A percentile compares a stretch with the other conserved stretches of the same genome.
Conservation (phyloP, 2,888 invertebrate genomes). For the Clunio marinus region DNA sequence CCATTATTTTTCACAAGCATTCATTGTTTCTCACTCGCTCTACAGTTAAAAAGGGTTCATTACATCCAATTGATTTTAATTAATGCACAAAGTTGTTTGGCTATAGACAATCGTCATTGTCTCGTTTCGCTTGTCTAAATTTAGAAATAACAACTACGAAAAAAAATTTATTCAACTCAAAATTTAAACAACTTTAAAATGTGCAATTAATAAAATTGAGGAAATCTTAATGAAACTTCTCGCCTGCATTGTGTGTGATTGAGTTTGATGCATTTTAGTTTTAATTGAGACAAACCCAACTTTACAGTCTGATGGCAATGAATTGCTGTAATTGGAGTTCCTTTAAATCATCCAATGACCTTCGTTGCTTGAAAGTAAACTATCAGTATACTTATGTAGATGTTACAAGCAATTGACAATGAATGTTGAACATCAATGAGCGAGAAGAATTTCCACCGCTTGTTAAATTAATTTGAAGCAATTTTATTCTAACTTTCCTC, state of each 20-base stretch:
- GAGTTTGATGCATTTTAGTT: background rate
- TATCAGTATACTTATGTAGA: background rate
- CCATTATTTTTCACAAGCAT: background rate
- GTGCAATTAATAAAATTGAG: conserved; percentile 38
- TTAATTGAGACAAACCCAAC: conserved; percentile 7
- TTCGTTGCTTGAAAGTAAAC: background rate
- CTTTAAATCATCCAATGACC: background rate
- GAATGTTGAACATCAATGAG: too few relatives aligned
- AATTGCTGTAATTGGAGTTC: conserved; percentile 8
- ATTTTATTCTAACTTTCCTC: background rate
- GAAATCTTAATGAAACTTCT: conserved; percentile 38
- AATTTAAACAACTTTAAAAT: conserved; percentile 18
- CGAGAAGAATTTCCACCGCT: too few relatives aligned
- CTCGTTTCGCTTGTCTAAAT: conserved; percentile 27
- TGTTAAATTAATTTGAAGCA: conserved; percentile 13
- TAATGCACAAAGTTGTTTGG: conserved; percentile 32
- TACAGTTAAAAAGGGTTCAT: conserved; percentile 30
- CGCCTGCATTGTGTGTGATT: conserved; percentile 30
- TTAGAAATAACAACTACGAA: background rate
- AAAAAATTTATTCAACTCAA: too few relatives aligned
- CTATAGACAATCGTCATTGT: conserved; percentile 3
- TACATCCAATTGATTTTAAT: conserved; percentile 39
- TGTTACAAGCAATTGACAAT: background rate
- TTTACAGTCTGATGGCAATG: conserved; percentile 38
- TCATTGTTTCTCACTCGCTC: background rate